Percentiles rank a stretch among this genome's conserved stretches.
phyloP scores from a whole-genome alignment of 2,888 invertebrate genomes.

The Melinopterus prodromus region DNA sequence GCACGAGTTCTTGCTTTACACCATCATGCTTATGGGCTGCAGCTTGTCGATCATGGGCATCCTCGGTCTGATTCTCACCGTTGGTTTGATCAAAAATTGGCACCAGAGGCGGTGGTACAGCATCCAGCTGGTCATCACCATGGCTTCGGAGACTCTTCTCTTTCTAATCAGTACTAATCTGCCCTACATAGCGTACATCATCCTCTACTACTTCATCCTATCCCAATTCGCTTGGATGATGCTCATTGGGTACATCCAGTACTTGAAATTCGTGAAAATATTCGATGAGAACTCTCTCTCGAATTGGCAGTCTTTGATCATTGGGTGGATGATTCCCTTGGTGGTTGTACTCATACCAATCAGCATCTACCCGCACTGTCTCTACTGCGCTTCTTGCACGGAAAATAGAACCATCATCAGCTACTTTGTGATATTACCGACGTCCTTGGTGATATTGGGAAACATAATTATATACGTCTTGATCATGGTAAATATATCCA shows the following conservation, averaged over 20 bases:
- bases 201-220: constrained; percentile 32
- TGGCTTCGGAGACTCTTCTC: constrained; percentile 32
- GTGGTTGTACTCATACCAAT: constrained; percentile 27
- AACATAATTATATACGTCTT: constrained; percentile 31
- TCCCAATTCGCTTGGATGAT: constrained; percentile 36
- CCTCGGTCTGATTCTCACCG: constrained; percentile 12
- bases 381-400: constrained; percentile 29
- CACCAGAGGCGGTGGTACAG: constrained; percentile 33
- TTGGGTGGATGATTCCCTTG: constrained; percentile 27
- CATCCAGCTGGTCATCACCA: constrained; percentile 30
- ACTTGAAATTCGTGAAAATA: constrained; percentile 31
- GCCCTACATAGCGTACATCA: constrained; percentile 32
- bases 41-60: constrained; percentile 27
- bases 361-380: constrained; percentile 27
- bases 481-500: constrained; percentile 31
- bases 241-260: constrained; percentile 32
- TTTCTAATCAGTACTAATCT: constrained; percentile 31
- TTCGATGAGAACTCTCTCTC: constrained; percentile 18
- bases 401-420: constrained; percentile 27
- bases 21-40: constrained; percentile 31
- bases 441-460: constrained; percentile 27
- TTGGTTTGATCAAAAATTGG: constrained; percentile 29
- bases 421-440: constrained; percentile 33
- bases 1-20: constrained; percentile 29
- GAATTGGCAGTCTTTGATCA: constrained; percentile 22